phyloP scores from a whole-genome alignment of 2,797 vertebrate genomes.

The Darevskia nairensis region DNA sequence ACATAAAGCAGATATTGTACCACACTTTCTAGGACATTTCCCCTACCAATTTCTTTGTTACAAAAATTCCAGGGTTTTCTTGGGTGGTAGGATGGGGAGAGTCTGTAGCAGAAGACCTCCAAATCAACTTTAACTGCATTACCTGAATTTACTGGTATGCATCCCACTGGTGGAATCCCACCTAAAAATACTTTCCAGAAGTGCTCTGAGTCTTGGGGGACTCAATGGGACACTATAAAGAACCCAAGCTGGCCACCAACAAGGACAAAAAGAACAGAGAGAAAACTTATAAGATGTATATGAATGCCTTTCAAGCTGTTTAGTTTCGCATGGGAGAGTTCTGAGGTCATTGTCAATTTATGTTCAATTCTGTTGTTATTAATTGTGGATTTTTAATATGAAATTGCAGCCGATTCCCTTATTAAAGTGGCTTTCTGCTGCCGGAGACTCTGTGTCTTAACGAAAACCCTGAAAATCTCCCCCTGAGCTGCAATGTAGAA shows the following conservation, averaged over 20 bases:
- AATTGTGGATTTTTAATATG: constrained; percentile 67
- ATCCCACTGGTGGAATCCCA: no score
- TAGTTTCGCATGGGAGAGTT: constrained; percentile 28
- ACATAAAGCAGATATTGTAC: no score
- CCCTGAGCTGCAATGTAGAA: constrained; percentile 64
- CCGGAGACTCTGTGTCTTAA: constrained; percentile 48
- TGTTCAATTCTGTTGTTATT: constrained; percentile 55
- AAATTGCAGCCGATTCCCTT: constrained; percentile 37
- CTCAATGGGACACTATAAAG: neutral
- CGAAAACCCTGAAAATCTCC: constrained; percentile 74
- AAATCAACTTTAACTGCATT: no score
- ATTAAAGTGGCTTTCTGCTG: constrained; percentile 58
- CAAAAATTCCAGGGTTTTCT: no score
- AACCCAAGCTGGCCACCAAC: neutral
- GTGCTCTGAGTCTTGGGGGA: neutral
- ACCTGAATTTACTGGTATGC: no score
- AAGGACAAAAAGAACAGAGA: neutral
- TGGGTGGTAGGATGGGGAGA: no score
- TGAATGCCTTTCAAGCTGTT: neutral
- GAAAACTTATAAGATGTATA: neutral
- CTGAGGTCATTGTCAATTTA: constrained; percentile 2
- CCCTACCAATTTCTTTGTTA: no score
- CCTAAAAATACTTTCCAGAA: no score
- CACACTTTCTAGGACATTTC: no score
- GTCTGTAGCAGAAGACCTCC: no score